These are phyloP conservation scores for Turritopsis rubra DNA, from an alignment of 30 jellyfish, hydroid and myxozoan genomes.

Conservation along the genomic window DNA sequence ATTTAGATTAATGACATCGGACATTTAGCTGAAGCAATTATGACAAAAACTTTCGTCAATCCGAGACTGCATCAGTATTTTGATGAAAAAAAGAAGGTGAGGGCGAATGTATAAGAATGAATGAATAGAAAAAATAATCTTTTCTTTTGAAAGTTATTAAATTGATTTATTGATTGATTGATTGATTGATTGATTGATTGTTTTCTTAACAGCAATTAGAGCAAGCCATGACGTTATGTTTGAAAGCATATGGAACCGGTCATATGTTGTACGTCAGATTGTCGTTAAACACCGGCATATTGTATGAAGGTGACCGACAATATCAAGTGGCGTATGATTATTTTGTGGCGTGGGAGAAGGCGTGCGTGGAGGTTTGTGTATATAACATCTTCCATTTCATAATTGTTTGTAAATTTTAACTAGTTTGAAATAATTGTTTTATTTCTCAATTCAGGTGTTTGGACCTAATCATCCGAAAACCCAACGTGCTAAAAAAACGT, in stretches of 20 bases:
- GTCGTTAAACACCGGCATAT: slow-evolving; percentile 66
- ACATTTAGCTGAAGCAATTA: slow-evolving; percentile 47
- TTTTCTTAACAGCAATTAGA: slow-evolving; percentile 42
- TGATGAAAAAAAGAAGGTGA: slow-evolving; percentile 30
- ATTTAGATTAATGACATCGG: slow-evolving; percentile 68
- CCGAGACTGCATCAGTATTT: slow-evolving; percentile 10
- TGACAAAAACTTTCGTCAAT: slow-evolving; percentile 50
- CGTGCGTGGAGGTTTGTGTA: slow-evolving; percentile 1
- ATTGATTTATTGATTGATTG: neutral
- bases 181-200: neutral
- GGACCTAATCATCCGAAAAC: slow-evolving; percentile 59
- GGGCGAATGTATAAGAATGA: neutral
- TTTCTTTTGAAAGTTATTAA: neutral
- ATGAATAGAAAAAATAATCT: too few relatives aligned
- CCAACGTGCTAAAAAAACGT: slow-evolving; percentile 39
- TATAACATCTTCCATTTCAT: neutral
- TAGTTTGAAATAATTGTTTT: neutral
- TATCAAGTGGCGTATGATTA: slow-evolving; percentile 72
- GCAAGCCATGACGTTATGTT: slow-evolving; percentile 50
- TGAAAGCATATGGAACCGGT: slow-evolving; percentile 77
- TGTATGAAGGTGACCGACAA: slow-evolving; percentile 71
- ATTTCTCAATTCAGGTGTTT: slow-evolving; percentile 35
- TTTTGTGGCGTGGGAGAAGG: slow-evolving; percentile 13
- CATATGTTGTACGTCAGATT: slow-evolving; percentile 72
- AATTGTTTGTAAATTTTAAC: too few relatives aligned